Conservation (phyloP, 2,113 vertebrate genomes). For the Bubo blakistoni region DNA sequence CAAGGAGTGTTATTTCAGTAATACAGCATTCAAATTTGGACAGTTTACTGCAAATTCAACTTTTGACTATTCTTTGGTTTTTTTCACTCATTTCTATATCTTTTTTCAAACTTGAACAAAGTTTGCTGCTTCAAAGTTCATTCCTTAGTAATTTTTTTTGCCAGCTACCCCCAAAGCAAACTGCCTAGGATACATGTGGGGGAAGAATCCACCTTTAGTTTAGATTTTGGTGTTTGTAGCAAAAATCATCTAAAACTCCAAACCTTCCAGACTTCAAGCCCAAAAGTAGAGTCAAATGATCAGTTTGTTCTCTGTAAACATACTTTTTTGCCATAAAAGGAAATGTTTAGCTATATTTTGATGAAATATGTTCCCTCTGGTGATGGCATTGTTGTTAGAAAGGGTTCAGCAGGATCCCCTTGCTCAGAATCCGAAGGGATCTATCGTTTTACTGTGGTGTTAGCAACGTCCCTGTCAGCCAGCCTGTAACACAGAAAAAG, state of each 20-base stretch:
- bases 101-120: neutral
- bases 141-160: neutral
- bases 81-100: neutral
- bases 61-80: neutral
- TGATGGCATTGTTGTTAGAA: neutral
- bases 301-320: neutral
- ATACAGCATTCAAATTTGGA: neutral
- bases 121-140: neutral
- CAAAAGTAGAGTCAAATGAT: neutral
- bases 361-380: neutral
- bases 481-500: neutral
- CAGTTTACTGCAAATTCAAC: neutral
- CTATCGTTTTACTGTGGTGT: neutral
- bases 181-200: neutral
- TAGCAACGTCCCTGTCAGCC: neutral
- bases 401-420: neutral
- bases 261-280: neutral
- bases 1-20: neutral
- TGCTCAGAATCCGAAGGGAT: neutral
- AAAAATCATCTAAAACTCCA: neutral
- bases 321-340: neutral
- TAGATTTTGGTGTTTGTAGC: neutral
- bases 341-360: neutral
- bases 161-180: neutral
- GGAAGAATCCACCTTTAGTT: neutral